These are phyloP conservation scores for Poecile montanus DNA, from an alignment of 2,797 vertebrate genomes.

Conservation along the genomic window DNA sequence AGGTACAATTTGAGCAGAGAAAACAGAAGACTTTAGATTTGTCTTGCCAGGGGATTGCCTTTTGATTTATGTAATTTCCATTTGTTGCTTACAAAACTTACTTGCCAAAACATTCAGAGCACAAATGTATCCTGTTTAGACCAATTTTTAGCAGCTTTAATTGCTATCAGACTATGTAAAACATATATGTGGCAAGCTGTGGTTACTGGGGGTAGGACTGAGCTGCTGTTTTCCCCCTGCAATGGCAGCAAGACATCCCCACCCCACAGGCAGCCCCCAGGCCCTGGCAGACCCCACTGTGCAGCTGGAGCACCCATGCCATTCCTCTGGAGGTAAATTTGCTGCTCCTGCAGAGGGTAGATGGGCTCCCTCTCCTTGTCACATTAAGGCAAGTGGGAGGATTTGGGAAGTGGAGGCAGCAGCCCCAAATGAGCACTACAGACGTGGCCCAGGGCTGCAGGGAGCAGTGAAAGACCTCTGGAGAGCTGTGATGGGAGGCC, in stretches of 20 bases:
- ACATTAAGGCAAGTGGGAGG: not conserved
- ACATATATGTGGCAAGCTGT: not conserved
- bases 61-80: not conserved
- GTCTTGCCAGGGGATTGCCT: not conserved
- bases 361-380: not conserved
- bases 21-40: not conserved
- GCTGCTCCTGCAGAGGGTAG: accelerated
- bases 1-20: not conserved
- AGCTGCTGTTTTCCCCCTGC: not conserved
- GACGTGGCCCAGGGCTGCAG: accelerated
- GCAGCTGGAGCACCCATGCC: not conserved
- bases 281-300: not conserved
- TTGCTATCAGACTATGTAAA: not conserved
- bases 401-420: not conserved
- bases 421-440: not conserved
- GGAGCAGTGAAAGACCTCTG: not conserved
- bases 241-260: not conserved
- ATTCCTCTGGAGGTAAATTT: not conserved
- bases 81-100: not conserved
- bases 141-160: not conserved
- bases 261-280: not conserved
- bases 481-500: not conserved
- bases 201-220: too few relatives aligned
- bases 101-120: not conserved
- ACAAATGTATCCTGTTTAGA: not conserved